Conservation (phyloP, 2,113 vertebrate genomes). For the Bucco capensis region DNA sequence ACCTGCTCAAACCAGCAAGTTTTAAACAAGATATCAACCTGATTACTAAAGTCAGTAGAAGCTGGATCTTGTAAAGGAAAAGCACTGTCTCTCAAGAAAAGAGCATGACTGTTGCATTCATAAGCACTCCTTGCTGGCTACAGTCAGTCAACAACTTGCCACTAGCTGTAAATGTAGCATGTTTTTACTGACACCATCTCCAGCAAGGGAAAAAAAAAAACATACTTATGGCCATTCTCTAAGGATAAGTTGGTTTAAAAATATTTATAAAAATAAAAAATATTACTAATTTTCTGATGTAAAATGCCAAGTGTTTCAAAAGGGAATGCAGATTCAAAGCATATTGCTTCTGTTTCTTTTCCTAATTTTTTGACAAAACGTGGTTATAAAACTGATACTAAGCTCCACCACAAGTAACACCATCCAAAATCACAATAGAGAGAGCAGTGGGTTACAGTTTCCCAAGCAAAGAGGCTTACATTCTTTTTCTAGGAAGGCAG, state of each 20-base stretch:
- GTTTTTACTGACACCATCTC: constrained; percentile 29
- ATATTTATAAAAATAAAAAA: constrained; percentile 36
- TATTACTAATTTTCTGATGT: neutral
- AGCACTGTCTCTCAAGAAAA: neutral
- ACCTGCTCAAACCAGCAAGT: neutral
- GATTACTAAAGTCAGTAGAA: neutral
- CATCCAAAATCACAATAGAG: neutral
- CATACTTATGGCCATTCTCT: constrained; percentile 40
- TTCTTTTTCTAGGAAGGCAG: neutral
- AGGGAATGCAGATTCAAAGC: constrained; percentile 11
- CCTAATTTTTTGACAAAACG: constrained; percentile 23
- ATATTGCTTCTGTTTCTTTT: neutral
- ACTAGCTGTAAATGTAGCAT: neutral
- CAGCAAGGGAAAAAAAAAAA: neutral
- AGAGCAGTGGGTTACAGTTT: neutral
- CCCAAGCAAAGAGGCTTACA: neutral
- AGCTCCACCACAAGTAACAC: constrained; percentile 25
- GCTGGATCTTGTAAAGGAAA: neutral
- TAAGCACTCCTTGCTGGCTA: neutral
- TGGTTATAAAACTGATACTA: neutral
- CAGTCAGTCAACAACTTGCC: constrained; percentile 33
- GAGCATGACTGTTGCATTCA: neutral
- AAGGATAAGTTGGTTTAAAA: constrained; percentile 28
- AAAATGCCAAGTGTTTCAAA: constrained; percentile 49
- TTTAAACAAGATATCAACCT: neutral